Percentiles rank a stretch among this genome's conserved stretches.
Evolutionary conservation across 2,113 vertebrate species (phyloP).

Genomic region (Oncorhynchus masou): DNA sequence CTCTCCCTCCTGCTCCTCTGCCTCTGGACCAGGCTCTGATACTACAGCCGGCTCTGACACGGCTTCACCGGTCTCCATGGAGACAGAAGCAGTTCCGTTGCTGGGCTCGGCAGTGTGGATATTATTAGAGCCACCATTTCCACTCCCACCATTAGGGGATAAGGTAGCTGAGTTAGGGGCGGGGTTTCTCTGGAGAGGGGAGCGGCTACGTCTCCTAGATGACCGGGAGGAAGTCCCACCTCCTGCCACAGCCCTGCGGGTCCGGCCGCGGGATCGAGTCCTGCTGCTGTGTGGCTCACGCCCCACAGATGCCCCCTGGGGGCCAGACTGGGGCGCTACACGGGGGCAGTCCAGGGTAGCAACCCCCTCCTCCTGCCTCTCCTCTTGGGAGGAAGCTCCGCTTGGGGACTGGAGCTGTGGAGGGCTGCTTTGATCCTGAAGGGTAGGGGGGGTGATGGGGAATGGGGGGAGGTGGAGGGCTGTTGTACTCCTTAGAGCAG

Average conservation of each 20-base stretch:
- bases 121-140: slow-evolving; percentile 29
- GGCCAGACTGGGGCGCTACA: slow-evolving; percentile 47
- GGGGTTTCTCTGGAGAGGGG: slow-evolving; percentile 77
- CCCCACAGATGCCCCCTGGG: slow-evolving; percentile 43
- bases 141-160: slow-evolving; percentile 37
- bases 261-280: slow-evolving; percentile 79
- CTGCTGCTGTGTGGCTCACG: slow-evolving; percentile 76
- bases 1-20: slow-evolving; percentile 76
- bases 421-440: slow-evolving; percentile 45
- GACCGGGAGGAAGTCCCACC: slow-evolving; percentile 74
- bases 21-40: slow-evolving; percentile 68
- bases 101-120: slow-evolving; percentile 40
- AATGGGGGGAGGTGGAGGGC: slow-evolving; percentile 56
- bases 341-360: slow-evolving; percentile 61
- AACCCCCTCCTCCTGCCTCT: slow-evolving; percentile 58
- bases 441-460: slow-evolving; percentile 39
- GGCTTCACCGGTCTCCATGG: slow-evolving; percentile 61
- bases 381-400: slow-evolving; percentile 55
- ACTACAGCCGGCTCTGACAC: slow-evolving; percentile 58
- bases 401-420: slow-evolving; percentile 50
- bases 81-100: slow-evolving; percentile 55
- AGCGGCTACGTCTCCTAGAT: slow-evolving; percentile 81
- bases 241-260: slow-evolving; percentile 78
- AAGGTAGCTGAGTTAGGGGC: slow-evolving; percentile 29
- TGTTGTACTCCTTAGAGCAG: slow-evolving; percentile 57